phyloP scores from a whole-genome alignment of 2,888 invertebrate species.

The Latheticus oryzae region DNA sequence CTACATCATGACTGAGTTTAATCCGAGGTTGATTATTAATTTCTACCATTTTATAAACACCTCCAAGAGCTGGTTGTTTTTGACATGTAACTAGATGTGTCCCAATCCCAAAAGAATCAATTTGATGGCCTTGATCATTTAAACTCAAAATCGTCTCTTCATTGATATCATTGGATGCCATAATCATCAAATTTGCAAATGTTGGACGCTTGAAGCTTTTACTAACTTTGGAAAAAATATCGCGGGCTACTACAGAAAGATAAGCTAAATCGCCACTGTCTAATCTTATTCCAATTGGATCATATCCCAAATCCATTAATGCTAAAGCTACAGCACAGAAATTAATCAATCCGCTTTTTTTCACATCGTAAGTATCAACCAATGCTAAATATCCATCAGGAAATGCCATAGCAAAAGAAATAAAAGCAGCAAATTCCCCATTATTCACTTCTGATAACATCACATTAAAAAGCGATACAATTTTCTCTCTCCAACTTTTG shows the following conservation, averaged over 20 bases:
- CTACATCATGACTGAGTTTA: slow-evolving; percentile 96
- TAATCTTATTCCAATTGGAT: slow-evolving; percentile 89
- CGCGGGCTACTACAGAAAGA: slow-evolving; percentile 86
- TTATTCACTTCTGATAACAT: slow-evolving; percentile 88
- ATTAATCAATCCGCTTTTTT: slow-evolving; percentile 93
- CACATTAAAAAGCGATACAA: slow-evolving; percentile 79
- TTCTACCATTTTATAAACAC: slow-evolving; percentile 97
- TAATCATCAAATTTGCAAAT: slow-evolving; percentile 89
- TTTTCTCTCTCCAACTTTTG: slow-evolving; percentile 73
- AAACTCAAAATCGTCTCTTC: slow-evolving; percentile 97
- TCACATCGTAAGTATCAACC: slow-evolving; percentile 98
- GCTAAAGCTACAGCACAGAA: slow-evolving; percentile 96
- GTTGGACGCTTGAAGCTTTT: slow-evolving; percentile 80
- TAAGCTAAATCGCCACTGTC: slow-evolving; percentile 98
- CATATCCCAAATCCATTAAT: slow-evolving; percentile 88
- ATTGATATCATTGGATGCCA: slow-evolving; percentile 98
- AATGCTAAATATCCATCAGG: slow-evolving; percentile 94
- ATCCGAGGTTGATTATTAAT: slow-evolving; percentile 91
- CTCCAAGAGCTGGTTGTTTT: slow-evolving; percentile 96
- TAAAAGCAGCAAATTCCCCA: slow-evolving; percentile 95
- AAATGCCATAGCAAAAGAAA: slow-evolving; percentile 93
- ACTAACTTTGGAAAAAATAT: slow-evolving; percentile 83
- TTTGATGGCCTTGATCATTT: slow-evolving; percentile 96
- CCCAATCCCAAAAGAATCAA: slow-evolving; percentile 77
- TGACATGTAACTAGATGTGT: slow-evolving; percentile 99